Evolutionary conservation across 2,113 vertebrate species (phyloP).

Genomic region (Falcunculus frontatus): DNA sequence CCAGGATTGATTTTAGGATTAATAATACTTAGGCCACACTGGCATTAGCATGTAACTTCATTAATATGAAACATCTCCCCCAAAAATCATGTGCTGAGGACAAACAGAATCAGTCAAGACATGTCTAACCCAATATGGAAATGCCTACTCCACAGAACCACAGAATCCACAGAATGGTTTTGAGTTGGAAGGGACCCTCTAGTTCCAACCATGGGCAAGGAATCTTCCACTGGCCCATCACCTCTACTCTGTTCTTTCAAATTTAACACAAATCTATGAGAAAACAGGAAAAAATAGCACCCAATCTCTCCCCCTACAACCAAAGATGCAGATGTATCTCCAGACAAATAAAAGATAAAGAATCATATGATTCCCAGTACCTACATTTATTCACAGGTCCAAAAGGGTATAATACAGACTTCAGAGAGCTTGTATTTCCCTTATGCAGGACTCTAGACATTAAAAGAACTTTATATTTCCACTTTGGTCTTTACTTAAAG

Average conservation of each 20-base stretch:
- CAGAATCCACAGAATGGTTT: background rate
- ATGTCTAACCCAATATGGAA: background rate
- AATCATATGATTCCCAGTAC: background rate
- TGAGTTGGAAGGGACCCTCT: background rate
- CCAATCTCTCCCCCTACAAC: background rate
- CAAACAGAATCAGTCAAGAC: background rate
- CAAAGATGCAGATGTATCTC: background rate
- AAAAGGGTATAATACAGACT: background rate
- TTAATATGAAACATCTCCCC: background rate
- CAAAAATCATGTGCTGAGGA: background rate
- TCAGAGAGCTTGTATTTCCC: background rate
- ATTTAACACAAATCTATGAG: background rate
- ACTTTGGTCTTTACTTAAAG: background rate
- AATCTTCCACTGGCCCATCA: background rate
- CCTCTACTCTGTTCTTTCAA: background rate
- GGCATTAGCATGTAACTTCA: background rate
- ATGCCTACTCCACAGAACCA: background rate
- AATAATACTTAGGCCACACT: background rate
- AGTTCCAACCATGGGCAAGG: background rate
- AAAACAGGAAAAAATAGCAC: background rate
- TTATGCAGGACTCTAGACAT: background rate
- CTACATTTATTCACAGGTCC: background rate
- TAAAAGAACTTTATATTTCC: background rate
- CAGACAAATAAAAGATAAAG: background rate
- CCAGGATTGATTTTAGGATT: background rate